phyloP scores from a whole-genome alignment of 2,797 vertebrate species.

The Sylvia borin region DNA sequence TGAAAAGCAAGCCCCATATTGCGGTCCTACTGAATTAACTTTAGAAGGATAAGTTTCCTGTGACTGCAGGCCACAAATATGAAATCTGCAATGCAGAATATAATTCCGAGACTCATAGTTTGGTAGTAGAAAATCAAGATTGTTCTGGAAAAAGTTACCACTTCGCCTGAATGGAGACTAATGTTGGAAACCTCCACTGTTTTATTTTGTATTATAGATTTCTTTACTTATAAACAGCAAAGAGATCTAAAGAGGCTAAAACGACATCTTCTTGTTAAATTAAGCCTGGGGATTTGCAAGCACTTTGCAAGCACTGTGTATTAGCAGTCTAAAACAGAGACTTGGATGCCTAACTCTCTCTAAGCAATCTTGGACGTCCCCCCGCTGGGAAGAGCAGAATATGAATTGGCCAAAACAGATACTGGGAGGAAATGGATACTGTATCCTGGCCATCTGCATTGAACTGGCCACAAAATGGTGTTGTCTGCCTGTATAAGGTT shows the following conservation, averaged over 20 bases:
- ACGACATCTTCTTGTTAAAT: not conserved
- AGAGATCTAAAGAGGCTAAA: not conserved
- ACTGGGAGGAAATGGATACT: not conserved
- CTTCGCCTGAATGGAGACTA: not conserved
- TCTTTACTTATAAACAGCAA: not conserved
- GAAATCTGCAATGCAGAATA: not conserved
- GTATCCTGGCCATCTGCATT: not conserved
- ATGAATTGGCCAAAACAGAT: not conserved
- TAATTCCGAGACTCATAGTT: not conserved
- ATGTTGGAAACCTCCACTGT: not conserved
- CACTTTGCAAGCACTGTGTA: not conserved
- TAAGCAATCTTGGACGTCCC: not conserved
- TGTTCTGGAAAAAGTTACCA: not conserved
- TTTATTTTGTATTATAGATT: not conserved
- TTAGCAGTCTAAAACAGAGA: not conserved
- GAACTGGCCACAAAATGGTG: not conserved
- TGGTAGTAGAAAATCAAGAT: not conserved
- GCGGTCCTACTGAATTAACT: not conserved
- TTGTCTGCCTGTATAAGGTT: not conserved
- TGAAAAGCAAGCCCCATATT: not conserved
- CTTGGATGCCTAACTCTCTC: not conserved
- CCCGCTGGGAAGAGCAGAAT: not conserved
- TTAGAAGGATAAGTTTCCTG: constrained; percentile 6
- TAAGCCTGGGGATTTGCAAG: not conserved
- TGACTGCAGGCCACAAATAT: constrained; percentile 11